Percentiles rank a stretch among this genome's conserved stretches.
phyloP scores from a whole-genome alignment of 2,113 vertebrate species.

The Chlamydotis undulata region DNA sequence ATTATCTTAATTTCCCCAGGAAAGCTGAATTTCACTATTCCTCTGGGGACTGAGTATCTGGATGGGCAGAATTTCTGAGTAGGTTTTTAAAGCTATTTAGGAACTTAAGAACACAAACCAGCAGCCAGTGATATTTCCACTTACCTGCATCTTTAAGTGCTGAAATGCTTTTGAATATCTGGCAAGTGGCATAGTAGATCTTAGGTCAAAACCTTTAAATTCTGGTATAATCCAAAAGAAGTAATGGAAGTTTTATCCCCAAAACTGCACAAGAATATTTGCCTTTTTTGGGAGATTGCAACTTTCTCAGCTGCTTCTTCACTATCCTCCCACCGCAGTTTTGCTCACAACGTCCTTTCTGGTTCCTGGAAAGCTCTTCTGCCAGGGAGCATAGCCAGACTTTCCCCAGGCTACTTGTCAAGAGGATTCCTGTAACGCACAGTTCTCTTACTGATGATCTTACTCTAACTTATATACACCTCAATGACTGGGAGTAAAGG shows the following conservation, averaged over 20 bases:
- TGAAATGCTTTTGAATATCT: not conserved
- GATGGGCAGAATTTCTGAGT: not conserved
- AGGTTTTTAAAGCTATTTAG: not conserved
- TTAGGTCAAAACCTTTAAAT: not conserved
- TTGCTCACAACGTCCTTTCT: not conserved
- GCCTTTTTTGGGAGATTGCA: accelerated
- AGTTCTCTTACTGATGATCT: not conserved
- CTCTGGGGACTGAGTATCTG: not conserved
- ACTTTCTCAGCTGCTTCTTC: not conserved
- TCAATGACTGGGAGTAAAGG: accelerated
- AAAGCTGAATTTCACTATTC: not conserved
- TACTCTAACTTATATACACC: not conserved
- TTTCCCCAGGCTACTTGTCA: not conserved
- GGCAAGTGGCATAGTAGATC: not conserved
- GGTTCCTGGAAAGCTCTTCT: not conserved
- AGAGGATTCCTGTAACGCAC: not conserved
- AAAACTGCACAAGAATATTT: not conserved
- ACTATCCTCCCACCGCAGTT: not conserved
- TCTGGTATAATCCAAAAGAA: not conserved
- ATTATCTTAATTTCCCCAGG: not conserved
- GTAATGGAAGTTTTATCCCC: not conserved
- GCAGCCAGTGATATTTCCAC: not conserved
- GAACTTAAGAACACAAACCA: not conserved
- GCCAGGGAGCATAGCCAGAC: not conserved
- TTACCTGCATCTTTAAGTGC: not conserved